phyloP scores from a whole-genome alignment of 2,113 vertebrate species.

The Oxyruncus cristatus region DNA sequence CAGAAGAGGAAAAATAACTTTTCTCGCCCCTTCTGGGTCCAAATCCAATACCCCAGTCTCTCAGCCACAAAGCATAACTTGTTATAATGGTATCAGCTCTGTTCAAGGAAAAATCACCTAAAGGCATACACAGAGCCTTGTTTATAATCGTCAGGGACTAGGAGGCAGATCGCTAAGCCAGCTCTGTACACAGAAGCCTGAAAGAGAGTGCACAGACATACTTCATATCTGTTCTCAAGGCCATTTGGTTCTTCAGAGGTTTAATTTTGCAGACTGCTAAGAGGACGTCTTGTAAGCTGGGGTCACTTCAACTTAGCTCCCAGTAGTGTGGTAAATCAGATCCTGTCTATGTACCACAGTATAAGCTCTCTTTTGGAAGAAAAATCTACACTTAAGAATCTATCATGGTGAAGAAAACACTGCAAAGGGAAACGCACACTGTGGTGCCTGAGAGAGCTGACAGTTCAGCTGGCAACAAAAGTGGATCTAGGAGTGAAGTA shows the following conservation, averaged over 20 bases:
- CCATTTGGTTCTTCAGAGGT: background rate
- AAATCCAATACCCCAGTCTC: background rate
- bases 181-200: background rate
- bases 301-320: background rate
- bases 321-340: conserved; percentile 11
- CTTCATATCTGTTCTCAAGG: background rate
- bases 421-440: background rate
- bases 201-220: background rate
- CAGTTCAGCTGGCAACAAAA: background rate
- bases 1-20: background rate
- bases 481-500: background rate
- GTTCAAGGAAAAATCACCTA: background rate
- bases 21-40: background rate
- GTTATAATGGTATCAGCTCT: background rate
- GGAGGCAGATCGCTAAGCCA: background rate
- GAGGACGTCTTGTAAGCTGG: background rate
- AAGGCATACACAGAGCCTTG: background rate
- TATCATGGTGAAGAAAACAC: background rate
- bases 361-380: background rate
- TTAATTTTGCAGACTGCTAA: conserved; percentile 7
- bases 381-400: conserved; percentile 8
- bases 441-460: background rate
- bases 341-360: background rate
- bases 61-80: background rate
- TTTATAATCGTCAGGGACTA: background rate